Evolutionary conservation across 2,888 invertebrate genomes (phyloP), one percentile per base, ranked within the genome.

Genomic region (Drosophila neotestacea): DNA sequence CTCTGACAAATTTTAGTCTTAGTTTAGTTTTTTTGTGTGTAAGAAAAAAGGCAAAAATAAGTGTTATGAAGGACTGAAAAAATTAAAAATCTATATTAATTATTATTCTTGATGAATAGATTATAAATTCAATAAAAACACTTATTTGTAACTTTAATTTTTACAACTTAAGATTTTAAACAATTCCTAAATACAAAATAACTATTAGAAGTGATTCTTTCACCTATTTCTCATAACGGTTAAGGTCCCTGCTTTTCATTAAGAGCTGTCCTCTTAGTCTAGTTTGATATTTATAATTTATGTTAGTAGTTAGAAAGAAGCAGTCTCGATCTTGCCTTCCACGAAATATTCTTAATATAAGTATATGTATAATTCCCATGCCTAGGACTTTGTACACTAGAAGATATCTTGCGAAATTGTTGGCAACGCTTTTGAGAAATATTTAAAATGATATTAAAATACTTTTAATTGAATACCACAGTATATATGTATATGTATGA

Each of bases 401-500:
- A 38, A 27, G 10, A 51, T 51, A 55, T 42, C 39, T 34, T 30
- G 6, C 13, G 11, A 62, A 38, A 70, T 66, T 48, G 44, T 76
- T 75, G 70, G 70, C 76, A 75, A 22, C 28, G 41, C 4, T 44
- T 38, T 56, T 34, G 1, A 30, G 36, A 41, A 48, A 74, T 75
- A 58, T 70, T 61, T 70, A 4, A 60, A 75, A 70, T 74, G 3
- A 47, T 54, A 54, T 73, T 50, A 28, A 60, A 69, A 65, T 61
- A 50, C 47, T 47, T 59, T 60, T 46, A 46, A 71, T 71, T n/a
- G n/a, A 76, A 70, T 32, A 36, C 38, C 48, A 48, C 48, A 50
- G 30, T 47, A 34, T 41, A 32, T 50, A 32, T 39, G n/a, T 11
- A 13, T 50, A 16, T 38, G n/a, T 32, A 39, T 47, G 58, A 16